Evolutionary conservation across 2,113 vertebrate genomes (phyloP), one percentile per base, ranked within the genome.

Genomic region (Anguilla japonica): DNA sequence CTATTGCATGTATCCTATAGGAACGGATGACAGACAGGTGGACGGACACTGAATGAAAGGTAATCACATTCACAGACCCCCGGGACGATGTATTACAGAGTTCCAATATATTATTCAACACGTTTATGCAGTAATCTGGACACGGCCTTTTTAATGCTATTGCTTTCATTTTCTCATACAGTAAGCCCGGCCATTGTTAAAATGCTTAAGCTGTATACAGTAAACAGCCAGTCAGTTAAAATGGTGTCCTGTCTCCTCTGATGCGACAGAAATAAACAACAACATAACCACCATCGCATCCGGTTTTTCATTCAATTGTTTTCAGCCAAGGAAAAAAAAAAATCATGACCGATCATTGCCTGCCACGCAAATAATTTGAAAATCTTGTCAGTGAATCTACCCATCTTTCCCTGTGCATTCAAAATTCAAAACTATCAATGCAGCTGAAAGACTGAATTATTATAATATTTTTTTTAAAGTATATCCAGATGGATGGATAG

Each of bases 21-120:
- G 53, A 50, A 39, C 18, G n/a, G 41, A 83, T 83, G 82, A 83
- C 50, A 83, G 82, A 1, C 82, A 83, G 22, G 16, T 18, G 39
- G 82, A 57, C 46, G 18, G 56, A 7, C 1, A 40, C 43, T 83
- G 82, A 83, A 18, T 29, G 50, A 41, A 57, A 40, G 82, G 56
- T 83, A 63, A 18, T 57, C 50, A 57, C 26, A 29, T 83, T 9
- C 29, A 63, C n/a, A 22, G 50, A 14, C 39, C 50, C 29, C 56
- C 40, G 53, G 39, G 56, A 57, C 14, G 0, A 29, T 83, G 57
- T 60, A 40, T 57, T 83, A 29, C 20, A 14, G 13, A 57, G 50
- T 40, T 16, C 71, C n/a, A 39, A 83, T 83, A 83, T 50, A 60
- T 60, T 16, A 83, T 60, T 83, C 50, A 83, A 83, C 29, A 40